A percentile compares a stretch with the other conserved stretches of the same genome.
These are phyloP conservation scores for Proterorhinus semilunaris DNA, from an alignment of 2,113 vertebrate genomes.

Conservation along the genomic window DNA sequence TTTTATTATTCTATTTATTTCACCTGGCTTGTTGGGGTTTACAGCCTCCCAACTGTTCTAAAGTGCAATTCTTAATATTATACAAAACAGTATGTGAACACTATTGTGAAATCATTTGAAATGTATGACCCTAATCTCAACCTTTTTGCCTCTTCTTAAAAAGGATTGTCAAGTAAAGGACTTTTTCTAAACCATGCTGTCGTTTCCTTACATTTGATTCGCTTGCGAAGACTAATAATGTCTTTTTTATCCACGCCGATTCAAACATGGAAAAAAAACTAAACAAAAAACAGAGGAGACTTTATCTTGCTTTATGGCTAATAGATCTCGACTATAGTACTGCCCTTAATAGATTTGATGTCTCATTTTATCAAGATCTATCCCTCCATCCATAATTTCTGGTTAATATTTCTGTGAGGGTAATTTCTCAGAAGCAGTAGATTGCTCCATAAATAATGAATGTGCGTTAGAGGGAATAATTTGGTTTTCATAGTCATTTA, in stretches of 20 bases:
- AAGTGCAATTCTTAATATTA: slow-evolving; percentile 79
- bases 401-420: slow-evolving; percentile 42
- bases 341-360: neutral
- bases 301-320: slow-evolving; percentile 37
- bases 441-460: slow-evolving; percentile 36
- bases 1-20: slow-evolving; percentile 64
- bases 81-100: slow-evolving; percentile 63
- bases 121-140: slow-evolving; percentile 63
- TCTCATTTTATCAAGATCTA: slow-evolving; percentile 43
- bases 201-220: slow-evolving; percentile 2
- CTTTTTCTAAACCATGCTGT: slow-evolving; percentile 69
- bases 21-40: slow-evolving; percentile 54
- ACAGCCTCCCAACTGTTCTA: slow-evolving; percentile 70
- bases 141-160: slow-evolving; percentile 69
- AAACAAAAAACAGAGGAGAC: slow-evolving; percentile 10
- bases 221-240: neutral
- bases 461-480: slow-evolving; percentile 34
- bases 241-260: slow-evolving; percentile 19
- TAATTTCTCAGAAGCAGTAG: slow-evolving; percentile 35
- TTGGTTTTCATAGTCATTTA: slow-evolving; percentile 41
- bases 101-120: slow-evolving; percentile 73
- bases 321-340: slow-evolving; percentile 33
- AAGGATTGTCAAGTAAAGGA: slow-evolving; percentile 78
- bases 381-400: slow-evolving; percentile 21
- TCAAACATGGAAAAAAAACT: neutral